Conservation (phyloP, 1,140 invertebrate genomes). For the Nephotettix cincticeps region DNA sequence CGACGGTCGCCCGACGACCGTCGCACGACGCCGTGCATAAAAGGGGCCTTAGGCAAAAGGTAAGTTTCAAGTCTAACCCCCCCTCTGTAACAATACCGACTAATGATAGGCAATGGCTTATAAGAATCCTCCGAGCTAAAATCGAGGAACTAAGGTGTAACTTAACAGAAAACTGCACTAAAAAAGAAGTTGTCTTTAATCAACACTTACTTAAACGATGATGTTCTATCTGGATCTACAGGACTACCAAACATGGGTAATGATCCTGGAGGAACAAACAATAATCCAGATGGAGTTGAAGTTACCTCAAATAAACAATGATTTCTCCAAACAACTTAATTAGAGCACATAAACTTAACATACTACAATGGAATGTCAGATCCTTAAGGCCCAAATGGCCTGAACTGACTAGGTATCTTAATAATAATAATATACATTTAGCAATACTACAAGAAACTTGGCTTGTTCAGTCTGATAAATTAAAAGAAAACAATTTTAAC, state of each 20-base stretch:
- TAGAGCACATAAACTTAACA: not conserved
- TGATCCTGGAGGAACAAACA: not conserved
- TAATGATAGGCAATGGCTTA: too few relatives aligned
- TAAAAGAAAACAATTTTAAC: too few relatives aligned
- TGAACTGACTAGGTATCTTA: not conserved
- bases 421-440: not conserved
- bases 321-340: too few relatives aligned
- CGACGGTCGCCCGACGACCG: too few relatives aligned
- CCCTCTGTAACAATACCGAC: too few relatives aligned
- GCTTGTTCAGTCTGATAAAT: not conserved
- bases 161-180: not conserved
- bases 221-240: not conserved
- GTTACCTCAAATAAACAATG: too few relatives aligned
- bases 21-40: too few relatives aligned
- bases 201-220: not conserved
- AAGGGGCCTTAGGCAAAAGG: too few relatives aligned
- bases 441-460: not conserved
- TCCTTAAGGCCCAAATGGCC: not conserved
- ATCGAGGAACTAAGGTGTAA: not conserved
- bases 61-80: too few relatives aligned
- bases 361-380: conserved; percentile 7
- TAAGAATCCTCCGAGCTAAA: not conserved
- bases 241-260: too few relatives aligned
- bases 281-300: too few relatives aligned
- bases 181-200: not conserved